Conservation (phyloP, 2,888 invertebrate genomes). For the Nephrotoma flavescens region DNA sequence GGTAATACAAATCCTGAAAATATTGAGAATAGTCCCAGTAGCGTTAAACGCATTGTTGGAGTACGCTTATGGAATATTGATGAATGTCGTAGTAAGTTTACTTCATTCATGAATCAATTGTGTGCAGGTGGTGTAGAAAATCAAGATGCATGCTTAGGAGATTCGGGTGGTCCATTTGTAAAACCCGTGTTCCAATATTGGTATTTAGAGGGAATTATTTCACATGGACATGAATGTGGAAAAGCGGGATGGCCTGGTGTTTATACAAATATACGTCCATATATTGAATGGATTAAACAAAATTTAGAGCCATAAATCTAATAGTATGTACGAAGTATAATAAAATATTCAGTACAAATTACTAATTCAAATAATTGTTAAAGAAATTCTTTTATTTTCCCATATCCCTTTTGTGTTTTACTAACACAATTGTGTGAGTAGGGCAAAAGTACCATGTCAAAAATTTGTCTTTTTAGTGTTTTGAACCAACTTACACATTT, state of each 20-base stretch:
- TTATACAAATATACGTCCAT: conserved; percentile 48
- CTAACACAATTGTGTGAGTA: no score
- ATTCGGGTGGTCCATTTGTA: conserved; percentile 50
- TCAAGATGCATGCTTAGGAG: conserved; percentile 45
- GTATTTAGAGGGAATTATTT: conserved; percentile 33
- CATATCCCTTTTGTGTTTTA: no score
- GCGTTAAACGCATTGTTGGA: conserved; percentile 24
- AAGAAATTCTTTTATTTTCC: no score
- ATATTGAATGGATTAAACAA: conserved; percentile 49
- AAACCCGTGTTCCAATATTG: conserved; percentile 14
- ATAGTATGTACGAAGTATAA: no score
- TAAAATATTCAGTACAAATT: no score
- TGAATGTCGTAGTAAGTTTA: conserved; percentile 30
- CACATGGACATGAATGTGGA: conserved; percentile 35
- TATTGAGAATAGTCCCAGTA: neutral
- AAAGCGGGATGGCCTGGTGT: conserved; percentile 49
- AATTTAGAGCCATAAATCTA: conserved; percentile 27
- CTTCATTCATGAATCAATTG: conserved; percentile 17
- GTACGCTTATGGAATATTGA: conserved; percentile 33
- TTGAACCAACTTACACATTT: no score
- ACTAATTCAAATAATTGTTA: no score
- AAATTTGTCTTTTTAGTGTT: no score
- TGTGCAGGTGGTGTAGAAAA: conserved; percentile 30
- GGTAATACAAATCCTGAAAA: conserved; percentile 32
- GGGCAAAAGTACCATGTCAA: no score